Percentiles rank a stretch among this genome's conserved stretches.
These are phyloP conservation scores for Condylostylus longicornis DNA, from an alignment of 1,140 invertebrate species.

Conservation along the genomic window DNA sequence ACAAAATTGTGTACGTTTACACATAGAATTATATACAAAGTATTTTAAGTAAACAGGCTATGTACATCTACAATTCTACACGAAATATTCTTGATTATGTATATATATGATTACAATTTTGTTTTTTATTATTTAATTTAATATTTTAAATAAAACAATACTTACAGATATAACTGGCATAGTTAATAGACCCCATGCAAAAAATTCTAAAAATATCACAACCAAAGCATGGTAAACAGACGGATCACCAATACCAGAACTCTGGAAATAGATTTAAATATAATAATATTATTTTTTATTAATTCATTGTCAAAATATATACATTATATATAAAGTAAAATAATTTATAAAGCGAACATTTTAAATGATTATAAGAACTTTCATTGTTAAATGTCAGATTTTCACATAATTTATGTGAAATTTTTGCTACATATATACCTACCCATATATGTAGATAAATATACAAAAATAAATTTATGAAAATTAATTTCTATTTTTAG, in stretches of 20 bases:
- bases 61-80: too few relatives aligned
- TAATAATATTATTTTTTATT: not conserved
- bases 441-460: not conserved
- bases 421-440: not conserved
- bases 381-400: not conserved
- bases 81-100: too few relatives aligned
- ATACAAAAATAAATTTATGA: conserved; percentile 14
- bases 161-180: conserved; percentile 93
- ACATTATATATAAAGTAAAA: conserved; percentile 1
- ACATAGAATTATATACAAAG: too few relatives aligned
- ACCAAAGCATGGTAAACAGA: conserved; percentile 95
- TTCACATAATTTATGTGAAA: not conserved
- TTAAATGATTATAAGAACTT: conserved; percentile 2
- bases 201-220: conserved; percentile 99
- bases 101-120: too few relatives aligned
- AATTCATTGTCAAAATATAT: conserved; percentile 6
- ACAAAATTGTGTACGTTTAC: too few relatives aligned
- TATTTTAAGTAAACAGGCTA: too few relatives aligned
- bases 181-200: conserved; percentile 96
- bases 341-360: not conserved
- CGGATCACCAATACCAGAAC: conserved; percentile 78
- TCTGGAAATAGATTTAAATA: conserved; percentile 15
- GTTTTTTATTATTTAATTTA: not conserved
- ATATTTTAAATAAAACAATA: conserved; percentile 8
- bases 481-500: conserved; percentile 14